Conservation (phyloP, 1,140 invertebrate species). For the Ceratitis capitata region DNA sequence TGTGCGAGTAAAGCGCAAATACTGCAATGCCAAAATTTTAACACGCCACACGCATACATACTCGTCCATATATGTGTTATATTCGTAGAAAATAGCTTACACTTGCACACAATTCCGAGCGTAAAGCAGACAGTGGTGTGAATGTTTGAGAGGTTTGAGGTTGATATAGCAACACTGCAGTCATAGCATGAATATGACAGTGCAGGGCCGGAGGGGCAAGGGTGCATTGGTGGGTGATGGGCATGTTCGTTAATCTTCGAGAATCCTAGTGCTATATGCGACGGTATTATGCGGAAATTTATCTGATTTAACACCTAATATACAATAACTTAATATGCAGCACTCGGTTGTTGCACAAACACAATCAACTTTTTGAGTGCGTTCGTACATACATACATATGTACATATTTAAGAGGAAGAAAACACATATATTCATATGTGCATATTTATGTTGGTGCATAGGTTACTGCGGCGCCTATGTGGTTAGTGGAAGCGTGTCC, state of each 20-base stretch:
- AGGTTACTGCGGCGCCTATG: background rate
- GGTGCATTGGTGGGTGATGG: background rate
- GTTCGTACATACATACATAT: background rate
- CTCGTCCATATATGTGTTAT: too few species aligned
- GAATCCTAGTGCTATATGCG: slow-evolving; percentile 66
- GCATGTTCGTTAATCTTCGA: slow-evolving; percentile 62
- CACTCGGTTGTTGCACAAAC: slow-evolving; percentile 46
- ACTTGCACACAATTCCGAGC: background rate
- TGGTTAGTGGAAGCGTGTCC: background rate
- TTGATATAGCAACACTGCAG: background rate
- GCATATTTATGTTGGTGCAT: background rate
- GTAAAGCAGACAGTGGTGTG: background rate
- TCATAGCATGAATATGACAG: background rate
- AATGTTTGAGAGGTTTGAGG: background rate
- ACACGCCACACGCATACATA: too few species aligned
- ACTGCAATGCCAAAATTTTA: slow-evolving; percentile 3
- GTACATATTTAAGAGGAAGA: too few species aligned
- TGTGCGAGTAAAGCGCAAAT: slow-evolving; percentile 3
- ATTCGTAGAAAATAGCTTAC: background rate
- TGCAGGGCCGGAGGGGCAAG: background rate
- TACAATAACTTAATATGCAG: slow-evolving; percentile 67
- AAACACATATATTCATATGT: background rate
- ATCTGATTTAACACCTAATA: slow-evolving; percentile 67
- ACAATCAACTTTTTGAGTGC: background rate
- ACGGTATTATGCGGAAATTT: slow-evolving; percentile 67